These are phyloP conservation scores for Nothobranchius kuhntae DNA, from an alignment of 2,113 vertebrate genomes.

Conservation along the genomic window DNA sequence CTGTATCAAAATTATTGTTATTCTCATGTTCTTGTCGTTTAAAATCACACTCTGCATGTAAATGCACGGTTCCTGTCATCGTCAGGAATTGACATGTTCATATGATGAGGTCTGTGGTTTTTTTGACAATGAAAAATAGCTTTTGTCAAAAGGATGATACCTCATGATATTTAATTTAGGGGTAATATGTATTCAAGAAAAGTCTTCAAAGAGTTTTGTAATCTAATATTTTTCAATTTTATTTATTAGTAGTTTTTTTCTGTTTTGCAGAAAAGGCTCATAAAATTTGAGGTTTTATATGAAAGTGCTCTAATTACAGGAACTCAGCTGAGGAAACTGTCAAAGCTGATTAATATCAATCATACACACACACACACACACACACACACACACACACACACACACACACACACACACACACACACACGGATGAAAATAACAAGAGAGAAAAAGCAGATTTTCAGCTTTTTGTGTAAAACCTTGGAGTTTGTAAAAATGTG, in stretches of 20 bases:
- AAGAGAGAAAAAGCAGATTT: neutral
- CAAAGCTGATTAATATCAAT: conserved; percentile 8
- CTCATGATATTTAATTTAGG: neutral
- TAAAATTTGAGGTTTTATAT: conserved; percentile 14
- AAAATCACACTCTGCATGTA: neutral
- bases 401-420: neutral
- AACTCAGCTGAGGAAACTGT: conserved; percentile 18
- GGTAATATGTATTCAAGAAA: neutral
- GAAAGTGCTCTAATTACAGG: conserved; percentile 38
- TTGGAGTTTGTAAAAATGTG: neutral
- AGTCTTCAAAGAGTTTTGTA: neutral
- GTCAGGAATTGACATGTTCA: conserved; percentile 24
- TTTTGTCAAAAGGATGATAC: conserved; percentile 30
- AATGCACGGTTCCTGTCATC: neutral
- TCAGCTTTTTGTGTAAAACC: neutral
- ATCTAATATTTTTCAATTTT: too few relatives aligned
- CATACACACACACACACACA: conserved; percentile 4
- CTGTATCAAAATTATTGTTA: neutral
- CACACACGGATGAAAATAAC: conserved; percentile 9
- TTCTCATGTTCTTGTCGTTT: too few relatives aligned
- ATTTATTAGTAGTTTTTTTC: neutral
- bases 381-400: conserved; percentile 1
- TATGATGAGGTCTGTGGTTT: conserved; percentile 50
- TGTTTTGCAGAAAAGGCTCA: neutral
- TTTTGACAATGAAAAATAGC: conserved; percentile 35